Evolutionary conservation across 2,888 invertebrate species (phyloP).

Genomic region (Malthinus flaveolus): DNA sequence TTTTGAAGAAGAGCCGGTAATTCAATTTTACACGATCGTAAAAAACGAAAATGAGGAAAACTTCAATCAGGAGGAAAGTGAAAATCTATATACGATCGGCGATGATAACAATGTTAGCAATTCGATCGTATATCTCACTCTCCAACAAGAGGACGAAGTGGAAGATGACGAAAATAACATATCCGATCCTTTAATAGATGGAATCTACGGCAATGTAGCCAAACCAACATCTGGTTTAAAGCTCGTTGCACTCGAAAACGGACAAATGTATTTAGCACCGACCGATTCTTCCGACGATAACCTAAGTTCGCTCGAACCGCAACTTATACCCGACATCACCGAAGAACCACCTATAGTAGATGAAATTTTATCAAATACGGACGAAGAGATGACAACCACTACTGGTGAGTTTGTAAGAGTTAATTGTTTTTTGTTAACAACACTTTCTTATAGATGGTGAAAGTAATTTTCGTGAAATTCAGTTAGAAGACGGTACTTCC

Average conservation of each 20-base stretch:
- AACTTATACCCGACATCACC: constrained; percentile 14
- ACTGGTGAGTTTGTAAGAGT: constrained; percentile 4
- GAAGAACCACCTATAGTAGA: constrained; percentile 10
- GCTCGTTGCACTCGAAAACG: constrained; percentile 37
- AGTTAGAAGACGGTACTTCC: constrained; percentile 44
- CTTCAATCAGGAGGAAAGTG: constrained; percentile 8
- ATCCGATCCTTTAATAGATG: constrained; percentile 8
- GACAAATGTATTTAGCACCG: constrained; percentile 36
- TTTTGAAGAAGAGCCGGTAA: constrained; percentile 32
- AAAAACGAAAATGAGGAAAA: constrained; percentile 11
- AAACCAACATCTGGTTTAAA: constrained; percentile 30
- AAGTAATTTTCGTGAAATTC: constrained; percentile 37
- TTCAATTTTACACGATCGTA: constrained; percentile 41
- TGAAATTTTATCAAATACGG: constrained; percentile 10
- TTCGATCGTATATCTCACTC: constrained; percentile 17
- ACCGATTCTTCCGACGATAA: constrained; percentile 22
- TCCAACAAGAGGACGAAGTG: constrained; percentile 40
- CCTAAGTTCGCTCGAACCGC: constrained; percentile 24
- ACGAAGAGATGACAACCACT: constrained; percentile 13
- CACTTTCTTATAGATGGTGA: constrained; percentile 4
- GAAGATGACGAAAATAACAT: constrained; percentile 40
- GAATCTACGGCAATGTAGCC: background rate
- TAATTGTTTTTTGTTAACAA: background rate
- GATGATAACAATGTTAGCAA: constrained; percentile 22
- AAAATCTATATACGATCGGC: constrained; percentile 24